Evolutionary conservation across 2,113 vertebrate genomes (phyloP).

Genomic region (Plecotus auritus): DNA sequence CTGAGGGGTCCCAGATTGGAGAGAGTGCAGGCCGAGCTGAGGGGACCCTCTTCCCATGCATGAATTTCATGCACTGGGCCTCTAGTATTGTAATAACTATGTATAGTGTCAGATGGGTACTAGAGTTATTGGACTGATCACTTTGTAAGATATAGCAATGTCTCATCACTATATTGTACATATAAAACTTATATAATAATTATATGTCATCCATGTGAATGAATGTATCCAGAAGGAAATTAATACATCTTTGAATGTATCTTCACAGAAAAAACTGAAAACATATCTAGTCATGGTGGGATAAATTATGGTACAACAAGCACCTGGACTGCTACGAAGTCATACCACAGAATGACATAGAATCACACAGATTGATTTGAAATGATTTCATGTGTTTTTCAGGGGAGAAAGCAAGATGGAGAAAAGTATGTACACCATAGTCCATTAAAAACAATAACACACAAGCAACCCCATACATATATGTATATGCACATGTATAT

Average conservation of each 20-base stretch:
- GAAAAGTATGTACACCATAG: not conserved
- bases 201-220: not conserved
- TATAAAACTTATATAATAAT: not conserved
- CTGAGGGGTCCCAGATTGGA: no score
- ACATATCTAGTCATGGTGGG: not conserved
- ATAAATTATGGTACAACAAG: not conserved
- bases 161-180: not conserved
- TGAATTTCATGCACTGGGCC: no score
- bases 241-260: not conserved
- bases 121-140: not conserved
- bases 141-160: not conserved
- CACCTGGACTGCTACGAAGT: not conserved
- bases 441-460: not conserved
- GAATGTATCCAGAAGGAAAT: not conserved
- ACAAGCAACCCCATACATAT: not conserved
- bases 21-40: no score
- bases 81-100: not conserved
- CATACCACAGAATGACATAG: not conserved
- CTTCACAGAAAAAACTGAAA: not conserved
- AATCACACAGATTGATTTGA: not conserved
- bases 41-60: no score
- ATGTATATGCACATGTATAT: not conserved
- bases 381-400: not conserved
- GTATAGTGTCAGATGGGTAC: not conserved
- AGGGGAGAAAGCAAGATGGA: not conserved